These are phyloP conservation scores for Lagodon rhomboides DNA, from an alignment of 2,797 vertebrate genomes.

Conservation along the genomic window DNA sequence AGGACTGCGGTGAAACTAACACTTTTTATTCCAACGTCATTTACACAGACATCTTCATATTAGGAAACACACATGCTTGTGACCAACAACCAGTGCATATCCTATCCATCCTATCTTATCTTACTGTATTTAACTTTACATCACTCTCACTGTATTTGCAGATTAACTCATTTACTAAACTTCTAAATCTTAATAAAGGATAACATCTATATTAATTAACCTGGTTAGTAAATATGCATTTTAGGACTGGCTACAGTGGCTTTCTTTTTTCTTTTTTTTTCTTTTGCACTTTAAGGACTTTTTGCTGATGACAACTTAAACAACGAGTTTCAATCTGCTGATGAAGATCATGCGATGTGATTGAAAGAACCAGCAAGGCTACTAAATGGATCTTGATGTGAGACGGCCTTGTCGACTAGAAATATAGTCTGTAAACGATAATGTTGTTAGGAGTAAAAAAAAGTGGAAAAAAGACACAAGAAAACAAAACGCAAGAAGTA, in stretches of 20 bases:
- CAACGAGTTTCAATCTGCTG: no score
- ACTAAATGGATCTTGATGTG: not conserved
- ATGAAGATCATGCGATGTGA: not conserved
- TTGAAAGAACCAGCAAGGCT: not conserved
- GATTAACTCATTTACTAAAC: not conserved
- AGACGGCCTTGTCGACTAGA: not conserved
- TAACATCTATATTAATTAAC: not conserved
- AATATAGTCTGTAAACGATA: not conserved
- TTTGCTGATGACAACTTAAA: no score
- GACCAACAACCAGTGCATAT: constrained; percentile 2
- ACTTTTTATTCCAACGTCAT: not conserved
- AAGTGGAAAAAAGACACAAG: not conserved
- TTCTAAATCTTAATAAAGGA: not conserved
- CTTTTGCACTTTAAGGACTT: no score
- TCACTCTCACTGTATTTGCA: not conserved
- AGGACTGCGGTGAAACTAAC: constrained; percentile 9
- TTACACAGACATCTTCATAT: constrained; percentile 10
- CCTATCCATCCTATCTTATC: no score
- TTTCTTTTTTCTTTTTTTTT: no score
- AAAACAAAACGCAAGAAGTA: not conserved
- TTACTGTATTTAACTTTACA: no score
- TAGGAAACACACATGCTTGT: constrained; percentile 3
- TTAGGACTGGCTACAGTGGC: no score
- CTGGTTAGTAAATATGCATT: not conserved
- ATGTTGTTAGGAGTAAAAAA: not conserved